Evolutionary conservation across 2,888 invertebrate genomes (phyloP).

Genomic region (Nomada fucata): DNA sequence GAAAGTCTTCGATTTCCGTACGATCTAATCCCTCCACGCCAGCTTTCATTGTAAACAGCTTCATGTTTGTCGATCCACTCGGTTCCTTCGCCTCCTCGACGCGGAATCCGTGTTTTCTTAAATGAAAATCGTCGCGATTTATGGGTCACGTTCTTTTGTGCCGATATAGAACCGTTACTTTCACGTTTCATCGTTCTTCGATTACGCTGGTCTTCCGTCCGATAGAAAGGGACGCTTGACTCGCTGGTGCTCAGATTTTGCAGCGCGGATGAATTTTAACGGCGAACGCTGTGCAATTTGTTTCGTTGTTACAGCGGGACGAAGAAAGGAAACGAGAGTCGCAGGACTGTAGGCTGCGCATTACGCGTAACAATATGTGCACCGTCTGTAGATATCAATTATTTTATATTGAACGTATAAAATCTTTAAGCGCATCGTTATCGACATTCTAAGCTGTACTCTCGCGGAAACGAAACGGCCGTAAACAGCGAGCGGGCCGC

Average conservation of each 20-base stretch:
- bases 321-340: too few species aligned
- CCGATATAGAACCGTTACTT: constrained; percentile 37
- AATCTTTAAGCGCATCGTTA: neutral
- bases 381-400: neutral
- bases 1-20: constrained; percentile 33
- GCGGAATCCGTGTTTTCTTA: neutral
- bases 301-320: too few species aligned
- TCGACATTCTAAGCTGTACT: neutral
- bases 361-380: too few species aligned
- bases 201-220: neutral
- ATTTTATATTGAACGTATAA: neutral
- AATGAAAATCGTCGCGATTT: constrained; percentile 9
- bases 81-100: neutral
- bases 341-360: too few species aligned
- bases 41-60: neutral
- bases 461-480: constrained; percentile 1
- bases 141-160: constrained; percentile 29
- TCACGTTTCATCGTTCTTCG: constrained; percentile 39
- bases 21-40: neutral
- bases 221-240: neutral
- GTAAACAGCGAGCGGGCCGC: neutral
- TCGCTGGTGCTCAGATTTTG: neutral
- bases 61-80: neutral
- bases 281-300: too few species aligned
- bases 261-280: too few species aligned